Conservation (phyloP, 2,888 invertebrate genomes). For the Merodon equestris region DNA sequence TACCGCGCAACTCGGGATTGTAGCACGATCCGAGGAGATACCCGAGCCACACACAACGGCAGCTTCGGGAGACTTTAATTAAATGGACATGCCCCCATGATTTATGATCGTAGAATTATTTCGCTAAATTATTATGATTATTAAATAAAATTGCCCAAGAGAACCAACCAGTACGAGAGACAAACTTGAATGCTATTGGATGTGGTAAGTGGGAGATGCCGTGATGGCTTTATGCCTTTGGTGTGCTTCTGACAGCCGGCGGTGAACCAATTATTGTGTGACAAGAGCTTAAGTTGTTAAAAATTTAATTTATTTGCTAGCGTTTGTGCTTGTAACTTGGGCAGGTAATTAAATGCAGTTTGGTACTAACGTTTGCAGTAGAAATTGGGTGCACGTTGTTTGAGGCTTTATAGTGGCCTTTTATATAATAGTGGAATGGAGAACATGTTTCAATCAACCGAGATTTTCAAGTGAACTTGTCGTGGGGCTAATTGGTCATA, state of each 20-base stretch:
- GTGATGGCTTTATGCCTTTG: neutral
- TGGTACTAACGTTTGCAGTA: too few species aligned
- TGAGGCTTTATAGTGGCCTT: too few species aligned
- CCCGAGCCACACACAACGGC: conserved; percentile 14
- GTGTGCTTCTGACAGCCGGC: conserved; percentile 10
- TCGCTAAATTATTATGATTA: conserved; percentile 65
- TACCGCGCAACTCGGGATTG: conserved; percentile 34
- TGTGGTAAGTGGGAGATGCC: neutral
- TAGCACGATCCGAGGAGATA: conserved; percentile 19
- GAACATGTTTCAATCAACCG: too few species aligned
- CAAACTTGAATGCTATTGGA: neutral
- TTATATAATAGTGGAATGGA: too few species aligned
- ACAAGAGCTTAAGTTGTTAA: conserved; percentile 56
- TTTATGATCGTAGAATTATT: conserved; percentile 68
- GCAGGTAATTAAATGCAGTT: too few species aligned
- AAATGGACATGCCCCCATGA: conserved; percentile 70
- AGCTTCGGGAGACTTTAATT: conserved; percentile 57
- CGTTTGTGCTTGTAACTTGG: too few species aligned
- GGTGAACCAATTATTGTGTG: conserved; percentile 52
- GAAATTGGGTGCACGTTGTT: too few species aligned
- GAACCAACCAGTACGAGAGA: neutral
- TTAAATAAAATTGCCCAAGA: conserved; percentile 60
- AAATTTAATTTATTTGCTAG: conserved; percentile 55
- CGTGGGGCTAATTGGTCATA: too few species aligned
- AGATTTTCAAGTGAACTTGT: too few species aligned